phyloP scores from a whole-genome alignment of 2,888 invertebrate genomes.

The Sphaerophoria taeniata region DNA sequence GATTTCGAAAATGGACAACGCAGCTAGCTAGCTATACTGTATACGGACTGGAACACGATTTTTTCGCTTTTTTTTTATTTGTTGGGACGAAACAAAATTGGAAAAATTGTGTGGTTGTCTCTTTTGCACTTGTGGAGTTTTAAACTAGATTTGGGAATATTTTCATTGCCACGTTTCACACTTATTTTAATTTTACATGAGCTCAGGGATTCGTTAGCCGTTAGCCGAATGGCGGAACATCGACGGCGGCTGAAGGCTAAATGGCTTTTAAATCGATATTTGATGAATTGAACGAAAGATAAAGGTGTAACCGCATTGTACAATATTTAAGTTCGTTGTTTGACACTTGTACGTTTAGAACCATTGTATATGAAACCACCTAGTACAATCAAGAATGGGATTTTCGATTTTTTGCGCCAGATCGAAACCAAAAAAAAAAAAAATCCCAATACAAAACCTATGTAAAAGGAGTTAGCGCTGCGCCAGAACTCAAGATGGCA shows the following conservation, averaged over 20 bases:
- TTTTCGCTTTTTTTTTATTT: slow-evolving; percentile 27
- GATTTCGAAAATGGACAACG: slow-evolving; percentile 77
- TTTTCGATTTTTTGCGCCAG: too few species aligned
- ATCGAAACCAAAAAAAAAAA: too few species aligned
- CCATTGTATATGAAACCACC: too few species aligned
- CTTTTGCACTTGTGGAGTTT: slow-evolving; percentile 37
- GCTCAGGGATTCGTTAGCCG: neutral
- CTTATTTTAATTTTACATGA: slow-evolving; percentile 32
- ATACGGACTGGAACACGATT: slow-evolving; percentile 49
- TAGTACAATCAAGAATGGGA: too few species aligned
- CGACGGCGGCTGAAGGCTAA: slow-evolving; percentile 41
- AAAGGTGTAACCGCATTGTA: neutral
- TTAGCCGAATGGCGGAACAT: neutral
- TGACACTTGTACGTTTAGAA: too few species aligned
- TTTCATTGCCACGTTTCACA: slow-evolving; percentile 71
- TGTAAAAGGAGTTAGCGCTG: too few species aligned
- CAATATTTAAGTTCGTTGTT: neutral
- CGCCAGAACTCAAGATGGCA: too few species aligned
- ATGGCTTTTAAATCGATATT: neutral
- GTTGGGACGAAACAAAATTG: slow-evolving; percentile 67
- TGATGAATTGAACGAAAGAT: neutral
- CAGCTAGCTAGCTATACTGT: slow-evolving; percentile 54
- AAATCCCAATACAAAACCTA: too few species aligned
- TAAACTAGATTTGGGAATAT: slow-evolving; percentile 38
- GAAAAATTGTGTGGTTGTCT: slow-evolving; percentile 39